Evolutionary conservation across 2,113 vertebrate species (phyloP).

Genomic region (Silurus asotus): DNA sequence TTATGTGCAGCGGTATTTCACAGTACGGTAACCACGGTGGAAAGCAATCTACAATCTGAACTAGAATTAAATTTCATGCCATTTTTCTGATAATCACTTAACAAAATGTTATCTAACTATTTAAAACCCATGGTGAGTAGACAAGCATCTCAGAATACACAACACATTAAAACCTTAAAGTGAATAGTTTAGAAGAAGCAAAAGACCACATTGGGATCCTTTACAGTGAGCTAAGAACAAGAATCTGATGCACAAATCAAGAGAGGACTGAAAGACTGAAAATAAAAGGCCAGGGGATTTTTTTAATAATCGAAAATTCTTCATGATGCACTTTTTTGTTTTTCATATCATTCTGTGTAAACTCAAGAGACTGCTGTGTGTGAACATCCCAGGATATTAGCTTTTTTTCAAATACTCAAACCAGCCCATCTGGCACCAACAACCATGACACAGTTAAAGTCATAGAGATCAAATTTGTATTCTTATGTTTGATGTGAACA

Average conservation of each 20-base stretch:
- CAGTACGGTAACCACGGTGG: no score
- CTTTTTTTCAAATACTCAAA: no score
- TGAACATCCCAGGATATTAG: no score
- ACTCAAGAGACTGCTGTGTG: no score
- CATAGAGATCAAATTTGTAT: background rate
- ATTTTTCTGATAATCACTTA: no score
- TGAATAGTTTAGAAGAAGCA: background rate
- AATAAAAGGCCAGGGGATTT: background rate
- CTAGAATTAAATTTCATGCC: no score
- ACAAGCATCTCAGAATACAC: background rate
- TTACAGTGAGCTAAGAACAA: background rate
- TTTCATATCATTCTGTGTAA: background rate
- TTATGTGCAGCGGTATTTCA: background rate
- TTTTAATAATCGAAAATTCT: background rate
- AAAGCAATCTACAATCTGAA: no score
- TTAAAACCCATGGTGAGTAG: background rate
- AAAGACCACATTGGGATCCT: background rate
- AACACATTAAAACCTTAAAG: background rate
- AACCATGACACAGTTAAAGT: background rate
- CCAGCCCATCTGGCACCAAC: no score
- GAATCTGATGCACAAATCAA: background rate
- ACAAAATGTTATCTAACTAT: no score
- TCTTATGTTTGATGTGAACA: background rate
- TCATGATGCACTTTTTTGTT: background rate
- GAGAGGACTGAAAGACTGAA: background rate